Base-by-base conservation (phyloP, 2,113 vertebrate genomes). In the Delphinus delphis region DNA sequence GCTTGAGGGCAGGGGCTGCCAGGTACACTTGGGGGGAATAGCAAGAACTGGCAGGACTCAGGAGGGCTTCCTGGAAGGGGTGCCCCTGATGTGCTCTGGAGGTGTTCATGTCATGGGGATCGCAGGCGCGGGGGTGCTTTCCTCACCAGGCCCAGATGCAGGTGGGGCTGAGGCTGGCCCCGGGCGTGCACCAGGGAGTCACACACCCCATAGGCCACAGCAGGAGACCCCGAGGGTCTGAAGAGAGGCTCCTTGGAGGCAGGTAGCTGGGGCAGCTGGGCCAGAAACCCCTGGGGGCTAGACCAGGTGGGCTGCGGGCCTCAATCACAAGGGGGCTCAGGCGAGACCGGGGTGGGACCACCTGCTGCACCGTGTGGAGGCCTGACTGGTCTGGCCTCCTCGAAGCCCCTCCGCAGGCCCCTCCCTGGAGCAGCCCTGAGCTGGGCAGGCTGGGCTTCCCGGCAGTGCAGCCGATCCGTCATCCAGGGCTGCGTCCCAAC, bases 61-160 rank as follows among this genome's bases (percentile, higher is more conserved):
- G n/a, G 36, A 68, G 50, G 73, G 21, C 47, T 50, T 70, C 47
- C 20, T 0, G 0, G 36, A 26, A 15, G 28, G 67, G 63, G 67
- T 6, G 5, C n/a, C 50, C 23, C 38, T 33, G 10, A 53, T 15
- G 14, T 17, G 28, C 23, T 25, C 15, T 18, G 31, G 26, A 38
- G 41, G 10, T 6, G 28, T 36, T 25, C 18, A 4, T 0, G 13
- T 6, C 12, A 4, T 0, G 0, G 33, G 44, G 36, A 18, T 17
- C 38, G 10, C 6, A 18, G 38, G 31, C 8, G 67, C 77, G 38
- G 33, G 38, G 33, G 33, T 10, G 23, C 50, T 10, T 31, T 50
- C 36, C 7, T 5, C 65, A 25, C 70, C 20, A 47, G 47, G 33
- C 7, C 44, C 38, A 12, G 67, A 25, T 28, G 53, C 4, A 3